A percentile compares a stretch with the other conserved stretches of the same genome.
phyloP scores from a whole-genome alignment of 2,113 vertebrate species.

The Hypocryptadius cinnamomeus region DNA sequence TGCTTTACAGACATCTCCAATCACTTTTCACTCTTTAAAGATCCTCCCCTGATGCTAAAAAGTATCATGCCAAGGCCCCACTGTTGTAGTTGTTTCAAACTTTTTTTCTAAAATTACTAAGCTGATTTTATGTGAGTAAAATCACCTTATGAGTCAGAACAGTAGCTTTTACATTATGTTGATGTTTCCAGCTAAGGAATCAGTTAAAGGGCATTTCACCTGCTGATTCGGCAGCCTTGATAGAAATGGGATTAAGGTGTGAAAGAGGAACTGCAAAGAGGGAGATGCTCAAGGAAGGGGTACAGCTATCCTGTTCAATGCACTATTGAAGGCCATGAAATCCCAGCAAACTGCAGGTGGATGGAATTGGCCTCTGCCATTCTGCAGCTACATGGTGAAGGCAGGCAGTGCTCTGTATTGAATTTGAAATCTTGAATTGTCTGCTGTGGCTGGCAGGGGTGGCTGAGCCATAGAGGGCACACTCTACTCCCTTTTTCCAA shows the following conservation, averaged over 20 bases:
- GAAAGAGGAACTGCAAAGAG: neutral
- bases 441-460: neutral
- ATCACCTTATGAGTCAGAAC: neutral
- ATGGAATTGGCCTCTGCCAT: neutral
- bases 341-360: fast-evolving
- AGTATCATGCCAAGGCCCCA: neutral
- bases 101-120: neutral
- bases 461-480: slow-evolving; percentile 29
- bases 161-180: neutral
- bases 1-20: neutral
- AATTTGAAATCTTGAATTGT: neutral
- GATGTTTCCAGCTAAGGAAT: neutral
- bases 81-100: neutral
- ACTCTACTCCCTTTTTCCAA: neutral
- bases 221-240: neutral
- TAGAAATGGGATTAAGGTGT: neutral
- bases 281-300: neutral
- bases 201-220: neutral
- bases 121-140: neutral
- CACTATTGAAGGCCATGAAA: neutral
- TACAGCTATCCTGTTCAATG: neutral
- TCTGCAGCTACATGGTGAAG: neutral
- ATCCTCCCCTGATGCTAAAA: neutral
- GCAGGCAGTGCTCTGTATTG: neutral
- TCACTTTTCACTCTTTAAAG: neutral